Evolutionary conservation across 1,140 invertebrate species (phyloP).

Genomic region (Harlomillsia oculata): DNA sequence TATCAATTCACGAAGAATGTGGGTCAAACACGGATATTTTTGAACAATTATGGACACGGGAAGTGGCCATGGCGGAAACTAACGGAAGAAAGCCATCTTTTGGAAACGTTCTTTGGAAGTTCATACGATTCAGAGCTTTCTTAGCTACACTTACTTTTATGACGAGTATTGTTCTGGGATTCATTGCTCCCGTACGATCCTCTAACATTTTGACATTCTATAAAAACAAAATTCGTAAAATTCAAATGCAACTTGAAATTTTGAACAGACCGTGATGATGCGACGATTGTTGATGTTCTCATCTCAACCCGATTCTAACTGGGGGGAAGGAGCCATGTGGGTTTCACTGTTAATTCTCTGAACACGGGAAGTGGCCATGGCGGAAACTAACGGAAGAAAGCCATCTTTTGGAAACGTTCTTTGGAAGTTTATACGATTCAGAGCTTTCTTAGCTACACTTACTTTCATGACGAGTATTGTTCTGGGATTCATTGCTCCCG

Average conservation of each 20-base stretch:
- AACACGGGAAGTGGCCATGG: not conserved
- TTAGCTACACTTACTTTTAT: constrained; percentile 46
- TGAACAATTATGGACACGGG: constrained; percentile 37
- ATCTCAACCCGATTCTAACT: constrained; percentile 40
- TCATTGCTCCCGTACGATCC: constrained; percentile 51
- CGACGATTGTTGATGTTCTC: constrained; percentile 47
- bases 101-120: constrained; percentile 46
- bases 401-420: constrained; percentile 40
- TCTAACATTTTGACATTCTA: not conserved
- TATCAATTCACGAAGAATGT: constrained; percentile 47
- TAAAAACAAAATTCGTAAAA: not conserved
- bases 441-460: constrained; percentile 46
- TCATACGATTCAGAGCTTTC: constrained; percentile 48
- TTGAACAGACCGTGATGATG: constrained; percentile 48
- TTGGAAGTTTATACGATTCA: constrained; percentile 49
- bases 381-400: constrained; percentile 8
- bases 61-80: constrained; percentile 5
- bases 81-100: constrained; percentile 19
- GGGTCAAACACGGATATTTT: constrained; percentile 41
- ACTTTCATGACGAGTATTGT: constrained; percentile 47
- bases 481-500: constrained; percentile 54
- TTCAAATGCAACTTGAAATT: not conserved
- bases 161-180: constrained; percentile 48
- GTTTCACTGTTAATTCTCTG: constrained; percentile 45
- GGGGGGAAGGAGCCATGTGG: constrained; percentile 45